phyloP scores from a whole-genome alignment of 2,113 vertebrate species.

The Suncus etruscus region DNA sequence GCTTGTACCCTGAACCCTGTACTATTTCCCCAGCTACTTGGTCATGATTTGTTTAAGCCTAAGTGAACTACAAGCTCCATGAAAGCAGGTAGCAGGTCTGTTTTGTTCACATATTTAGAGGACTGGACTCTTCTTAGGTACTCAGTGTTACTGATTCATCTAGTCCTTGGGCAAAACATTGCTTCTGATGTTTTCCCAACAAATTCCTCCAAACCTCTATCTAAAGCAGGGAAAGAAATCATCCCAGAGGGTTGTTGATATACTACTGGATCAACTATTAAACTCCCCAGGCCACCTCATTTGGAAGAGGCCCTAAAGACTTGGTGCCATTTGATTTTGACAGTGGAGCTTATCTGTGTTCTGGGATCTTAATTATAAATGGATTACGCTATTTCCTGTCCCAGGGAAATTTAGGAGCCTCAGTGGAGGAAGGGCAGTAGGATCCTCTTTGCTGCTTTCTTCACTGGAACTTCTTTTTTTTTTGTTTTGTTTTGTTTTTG shows the following conservation, averaged over 20 bases:
- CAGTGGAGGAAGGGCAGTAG: background rate
- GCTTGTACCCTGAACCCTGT: too few relatives aligned
- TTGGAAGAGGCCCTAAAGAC: background rate
- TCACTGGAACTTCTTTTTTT: background rate
- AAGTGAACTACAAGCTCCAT: background rate
- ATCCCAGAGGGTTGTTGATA: background rate
- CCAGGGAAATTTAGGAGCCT: conserved; percentile 4
- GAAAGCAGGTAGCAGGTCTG: background rate
- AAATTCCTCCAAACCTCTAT: background rate
- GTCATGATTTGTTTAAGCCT: background rate
- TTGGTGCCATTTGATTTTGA: conserved; percentile 48
- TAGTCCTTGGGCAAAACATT: conserved; percentile 14
- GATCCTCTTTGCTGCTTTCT: conserved; percentile 4
- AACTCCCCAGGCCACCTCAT: conserved; percentile 29
- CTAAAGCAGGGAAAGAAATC: background rate
- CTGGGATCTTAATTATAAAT: conserved; percentile 57
- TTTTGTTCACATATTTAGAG: background rate
- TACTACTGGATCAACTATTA: background rate
- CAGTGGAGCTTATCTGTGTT: conserved; percentile 49
- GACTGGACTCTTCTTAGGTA: background rate
- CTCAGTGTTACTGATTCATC: conserved; percentile 12
- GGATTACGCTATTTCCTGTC: conserved; percentile 52
- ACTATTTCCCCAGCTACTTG: background rate
- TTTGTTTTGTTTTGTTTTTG: too few relatives aligned
- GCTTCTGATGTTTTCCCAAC: background rate